Base-by-base conservation (phyloP, 2,797 vertebrate genomes). In the Oreortyx pictus region DNA sequence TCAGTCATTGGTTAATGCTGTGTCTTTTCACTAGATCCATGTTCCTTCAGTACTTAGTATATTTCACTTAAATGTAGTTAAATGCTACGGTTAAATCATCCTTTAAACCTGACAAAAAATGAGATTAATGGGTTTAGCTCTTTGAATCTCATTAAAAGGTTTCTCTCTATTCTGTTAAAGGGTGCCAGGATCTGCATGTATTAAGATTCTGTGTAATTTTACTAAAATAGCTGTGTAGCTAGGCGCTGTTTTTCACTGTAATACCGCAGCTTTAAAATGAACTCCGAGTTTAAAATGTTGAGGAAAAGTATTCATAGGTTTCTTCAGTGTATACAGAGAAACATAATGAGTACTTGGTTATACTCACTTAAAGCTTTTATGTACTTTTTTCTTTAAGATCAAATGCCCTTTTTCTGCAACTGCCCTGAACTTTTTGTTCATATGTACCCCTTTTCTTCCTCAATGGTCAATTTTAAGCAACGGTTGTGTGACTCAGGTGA, bases 51-150 rank as follows among this genome's bases (percentile, higher is more conserved):
- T 37, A 68, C 41, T 71, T 83, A 57, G 11, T 72, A 37, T 62
- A 83, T 94, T 64, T 75, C 24, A 19, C 54, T 90, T 33, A 43
- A 75, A 68, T 37, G 4, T 75, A 84, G 57, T 92, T 81, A 82
- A 78, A 82, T 22, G 27, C 73, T 59, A 66, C 82, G 86, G 49
- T 71, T n/a, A 72, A 82, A 25, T 61, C 24, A 72, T 79, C 41
- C 67, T 89, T 95, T 66, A 82, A 71, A 91, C 14, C 31, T 84
- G 29, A 0, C 1, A 37, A 86, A 47, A 93, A 92, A 77, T 33
- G 9, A 86, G 77, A 86, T 93, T 90, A 80, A 37, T 47, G 37
- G 13, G 25, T 88, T 93, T 86, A 93, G 89, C 24, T 72, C 41
- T 76, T 47, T 52, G 72, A 81, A 83, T 94, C 77, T 83, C 57